Conservation (phyloP, 1,140 invertebrate genomes). For the Drosophila persimilis region DNA sequence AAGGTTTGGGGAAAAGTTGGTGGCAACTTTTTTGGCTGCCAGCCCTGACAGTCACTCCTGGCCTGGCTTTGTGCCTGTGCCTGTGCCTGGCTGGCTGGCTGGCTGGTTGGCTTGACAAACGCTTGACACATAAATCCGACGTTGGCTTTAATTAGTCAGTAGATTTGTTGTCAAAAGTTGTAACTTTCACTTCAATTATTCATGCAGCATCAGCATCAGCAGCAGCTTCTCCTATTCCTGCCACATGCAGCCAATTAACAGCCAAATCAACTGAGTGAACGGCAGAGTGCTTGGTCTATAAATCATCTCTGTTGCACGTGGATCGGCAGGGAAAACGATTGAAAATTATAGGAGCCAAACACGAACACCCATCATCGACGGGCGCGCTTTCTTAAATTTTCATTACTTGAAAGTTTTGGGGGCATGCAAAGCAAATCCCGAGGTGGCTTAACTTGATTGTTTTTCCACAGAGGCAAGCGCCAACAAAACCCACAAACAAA, state of each 20-base stretch:
- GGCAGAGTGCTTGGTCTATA: constrained; percentile 7
- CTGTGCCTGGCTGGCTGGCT: constrained; percentile 4
- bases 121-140: constrained; percentile 68
- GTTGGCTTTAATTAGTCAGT: constrained; percentile 71
- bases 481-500: constrained; percentile 17
- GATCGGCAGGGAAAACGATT: background rate
- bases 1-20: constrained; percentile 16
- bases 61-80: constrained; percentile 1
- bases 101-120: constrained; percentile 47
- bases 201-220: constrained; percentile 33
- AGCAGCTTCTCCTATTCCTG: background rate
- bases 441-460: constrained; percentile 29
- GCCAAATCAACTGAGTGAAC: constrained; percentile 16
- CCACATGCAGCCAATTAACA: constrained; percentile 20
- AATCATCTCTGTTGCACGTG: constrained; percentile 7
- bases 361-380: constrained; percentile 19
- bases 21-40: constrained; percentile 41
- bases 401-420: constrained; percentile 6
- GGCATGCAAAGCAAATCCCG: constrained; percentile 1
- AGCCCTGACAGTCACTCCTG: constrained; percentile 30
- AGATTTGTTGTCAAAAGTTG: constrained; percentile 51
- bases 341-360: constrained; percentile 1
- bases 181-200: constrained; percentile 58
- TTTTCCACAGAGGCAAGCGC: constrained; percentile 7
- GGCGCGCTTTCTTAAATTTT: constrained; percentile 5